Percentiles rank a stretch among this genome's conserved stretches.
Conservation (phyloP, 1,140 invertebrate genomes). For the Ips nitidus region DNA sequence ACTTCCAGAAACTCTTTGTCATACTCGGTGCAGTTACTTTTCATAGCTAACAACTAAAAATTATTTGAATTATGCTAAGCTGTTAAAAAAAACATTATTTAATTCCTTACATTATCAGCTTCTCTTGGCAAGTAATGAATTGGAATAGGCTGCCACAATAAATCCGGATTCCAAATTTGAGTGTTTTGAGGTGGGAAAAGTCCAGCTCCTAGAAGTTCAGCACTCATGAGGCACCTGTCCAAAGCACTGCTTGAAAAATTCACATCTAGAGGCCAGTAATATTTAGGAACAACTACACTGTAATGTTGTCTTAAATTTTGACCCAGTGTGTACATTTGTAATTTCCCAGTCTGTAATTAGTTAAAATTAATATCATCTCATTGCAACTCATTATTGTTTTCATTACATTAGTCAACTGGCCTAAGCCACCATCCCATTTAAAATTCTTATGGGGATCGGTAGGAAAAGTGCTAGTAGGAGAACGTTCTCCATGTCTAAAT, state of each 20-base stretch:
- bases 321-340: conserved; percentile 75
- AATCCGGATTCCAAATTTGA: conserved; percentile 70
- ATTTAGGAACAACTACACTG: conserved; percentile 63
- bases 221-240: conserved; percentile 86
- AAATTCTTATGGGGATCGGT: conserved; percentile 71
- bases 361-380: neutral
- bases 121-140: conserved; percentile 70
- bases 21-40: conserved; percentile 65
- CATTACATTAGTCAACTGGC: conserved; percentile 71
- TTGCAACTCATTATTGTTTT: too few relatives aligned
- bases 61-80: conserved; percentile 10
- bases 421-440: conserved; percentile 69
- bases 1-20: conserved; percentile 59
- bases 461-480: conserved; percentile 66
- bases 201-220: conserved; percentile 76
- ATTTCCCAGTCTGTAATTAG: conserved; percentile 68
- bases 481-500: conserved; percentile 76
- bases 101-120: conserved; percentile 41
- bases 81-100: neutral
- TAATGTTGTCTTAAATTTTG: conserved; percentile 71
- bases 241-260: conserved; percentile 75
- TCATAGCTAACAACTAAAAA: conserved; percentile 61
- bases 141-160: conserved; percentile 87
- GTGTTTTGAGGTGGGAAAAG: conserved; percentile 73
- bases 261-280: conserved; percentile 66